Evolutionary conservation across 1,140 invertebrate genomes (phyloP).

Genomic region (Mercenaria mercenaria): DNA sequence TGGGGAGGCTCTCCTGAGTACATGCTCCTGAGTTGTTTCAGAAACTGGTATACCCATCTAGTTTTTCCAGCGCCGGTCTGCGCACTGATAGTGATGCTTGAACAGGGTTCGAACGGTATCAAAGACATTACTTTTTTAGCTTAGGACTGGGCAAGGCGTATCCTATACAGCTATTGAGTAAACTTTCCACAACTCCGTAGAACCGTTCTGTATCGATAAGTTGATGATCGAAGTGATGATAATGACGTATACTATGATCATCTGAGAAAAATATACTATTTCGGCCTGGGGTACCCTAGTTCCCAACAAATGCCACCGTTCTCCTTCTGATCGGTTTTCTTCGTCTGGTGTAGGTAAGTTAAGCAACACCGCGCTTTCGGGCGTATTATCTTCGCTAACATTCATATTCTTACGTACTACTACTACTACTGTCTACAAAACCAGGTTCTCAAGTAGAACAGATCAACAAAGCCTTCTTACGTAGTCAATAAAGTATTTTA

Average conservation of each 20-base stretch:
- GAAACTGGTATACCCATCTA: too few relatives aligned
- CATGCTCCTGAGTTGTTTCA: too few relatives aligned
- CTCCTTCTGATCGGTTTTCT: neutral
- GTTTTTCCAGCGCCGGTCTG: too few relatives aligned
- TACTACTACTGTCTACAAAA: neutral
- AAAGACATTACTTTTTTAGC: neutral
- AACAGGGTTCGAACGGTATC: neutral
- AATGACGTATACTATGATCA: constrained; percentile 16
- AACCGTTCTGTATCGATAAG: neutral
- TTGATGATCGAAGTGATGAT: constrained; percentile 6
- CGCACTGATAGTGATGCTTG: too few relatives aligned
- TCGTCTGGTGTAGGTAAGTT: neutral
- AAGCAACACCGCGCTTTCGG: neutral
- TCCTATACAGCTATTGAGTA: neutral
- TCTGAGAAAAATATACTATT: constrained; percentile 14
- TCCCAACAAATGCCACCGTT: neutral
- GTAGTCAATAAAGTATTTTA: too few relatives aligned
- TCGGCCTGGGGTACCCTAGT: neutral
- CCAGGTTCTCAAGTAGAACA: neutral
- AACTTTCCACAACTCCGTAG: neutral
- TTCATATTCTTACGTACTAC: constrained; percentile 1
- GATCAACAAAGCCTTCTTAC: neutral
- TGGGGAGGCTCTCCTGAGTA: too few relatives aligned
- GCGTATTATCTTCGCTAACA: neutral
- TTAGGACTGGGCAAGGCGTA: constrained; percentile 14